These are phyloP conservation scores for Cassiopea xamachana DNA, from an alignment of 30 jellyfish, hydroid and myxozoan genomes.

Conservation along the genomic window DNA sequence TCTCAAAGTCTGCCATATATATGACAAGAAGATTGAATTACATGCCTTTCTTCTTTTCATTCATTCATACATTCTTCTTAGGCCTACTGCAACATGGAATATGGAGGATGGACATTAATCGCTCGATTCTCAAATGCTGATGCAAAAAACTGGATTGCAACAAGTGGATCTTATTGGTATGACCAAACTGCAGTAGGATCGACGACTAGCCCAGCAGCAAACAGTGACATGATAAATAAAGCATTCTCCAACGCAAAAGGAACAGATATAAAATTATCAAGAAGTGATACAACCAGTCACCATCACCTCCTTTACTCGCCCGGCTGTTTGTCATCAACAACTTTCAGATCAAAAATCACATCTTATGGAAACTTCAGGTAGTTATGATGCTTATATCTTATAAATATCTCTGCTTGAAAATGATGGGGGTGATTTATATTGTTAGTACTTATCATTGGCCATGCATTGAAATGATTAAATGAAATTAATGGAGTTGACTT, in stretches of 20 bases:
- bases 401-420: neutral
- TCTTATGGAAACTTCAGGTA: slow-evolving; percentile 42
- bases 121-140: slow-evolving; percentile 77
- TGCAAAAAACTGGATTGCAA: slow-evolving; percentile 40
- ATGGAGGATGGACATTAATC: slow-evolving; percentile 71
- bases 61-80: neutral
- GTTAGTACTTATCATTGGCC: no score
- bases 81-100: slow-evolving; percentile 63
- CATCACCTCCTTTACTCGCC: neutral
- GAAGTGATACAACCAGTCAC: slow-evolving; percentile 13
- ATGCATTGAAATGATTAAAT: no score
- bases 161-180: slow-evolving; percentile 49
- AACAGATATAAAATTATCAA: slow-evolving; percentile 9
- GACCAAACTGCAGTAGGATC: slow-evolving; percentile 32
- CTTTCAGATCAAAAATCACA: slow-evolving; percentile 12
- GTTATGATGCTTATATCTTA: no score
- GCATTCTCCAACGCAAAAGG: slow-evolving; percentile 16
- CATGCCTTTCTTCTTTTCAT: no score
- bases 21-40: no score
- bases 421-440: no score
- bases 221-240: slow-evolving; percentile 29
- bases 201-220: slow-evolving; percentile 33
- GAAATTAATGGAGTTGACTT: no score
- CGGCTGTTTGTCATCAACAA: slow-evolving; percentile 10
- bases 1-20: no score